A percentile compares a stretch with the other conserved stretches of the same genome.
These are phyloP conservation scores for Cosmia trapezina DNA, from an alignment of 2,888 invertebrate species.

Conservation along the genomic window DNA sequence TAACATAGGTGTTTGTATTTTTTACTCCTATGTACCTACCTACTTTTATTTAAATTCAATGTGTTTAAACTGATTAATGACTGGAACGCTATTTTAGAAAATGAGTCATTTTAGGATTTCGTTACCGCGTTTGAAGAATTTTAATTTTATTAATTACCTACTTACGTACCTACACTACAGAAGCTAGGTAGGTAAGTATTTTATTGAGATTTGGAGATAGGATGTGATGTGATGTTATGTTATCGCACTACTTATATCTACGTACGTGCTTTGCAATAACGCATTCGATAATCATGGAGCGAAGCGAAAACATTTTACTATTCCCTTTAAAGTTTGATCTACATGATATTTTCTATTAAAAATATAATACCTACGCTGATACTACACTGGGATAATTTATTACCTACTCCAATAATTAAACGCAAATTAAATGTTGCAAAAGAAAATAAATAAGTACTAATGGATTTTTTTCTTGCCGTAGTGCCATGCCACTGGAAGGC, in stretches of 20 bases:
- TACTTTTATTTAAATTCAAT: slow-evolving; percentile 61
- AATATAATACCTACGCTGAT: too few species aligned
- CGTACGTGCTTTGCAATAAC: not conserved
- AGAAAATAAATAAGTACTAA: not conserved
- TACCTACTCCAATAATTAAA: slow-evolving; percentile 29
- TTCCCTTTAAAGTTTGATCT: not conserved
- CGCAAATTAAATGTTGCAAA: slow-evolving; percentile 21
- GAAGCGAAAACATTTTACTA: not conserved
- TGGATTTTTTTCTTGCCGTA: not conserved
- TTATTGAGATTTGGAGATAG: not conserved
- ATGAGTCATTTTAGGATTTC: slow-evolving; percentile 53
- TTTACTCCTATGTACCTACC: slow-evolving; percentile 61
- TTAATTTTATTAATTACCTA: not conserved
- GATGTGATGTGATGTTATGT: too few species aligned
- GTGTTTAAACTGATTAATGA: slow-evolving; percentile 60
- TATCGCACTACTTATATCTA: too few species aligned
- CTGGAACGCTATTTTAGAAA: slow-evolving; percentile 53
- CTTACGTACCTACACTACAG: too few species aligned
- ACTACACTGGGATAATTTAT: not conserved
- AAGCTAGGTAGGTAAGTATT: not conserved
- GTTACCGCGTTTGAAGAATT: slow-evolving; percentile 10
- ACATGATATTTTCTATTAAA: not conserved
- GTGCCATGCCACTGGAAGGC: too few species aligned
- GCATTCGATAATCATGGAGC: not conserved
- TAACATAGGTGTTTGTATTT: slow-evolving; percentile 60